phyloP scores from a whole-genome alignment of 2,888 invertebrate species.

The Mesorhabditis sp. region DNA sequence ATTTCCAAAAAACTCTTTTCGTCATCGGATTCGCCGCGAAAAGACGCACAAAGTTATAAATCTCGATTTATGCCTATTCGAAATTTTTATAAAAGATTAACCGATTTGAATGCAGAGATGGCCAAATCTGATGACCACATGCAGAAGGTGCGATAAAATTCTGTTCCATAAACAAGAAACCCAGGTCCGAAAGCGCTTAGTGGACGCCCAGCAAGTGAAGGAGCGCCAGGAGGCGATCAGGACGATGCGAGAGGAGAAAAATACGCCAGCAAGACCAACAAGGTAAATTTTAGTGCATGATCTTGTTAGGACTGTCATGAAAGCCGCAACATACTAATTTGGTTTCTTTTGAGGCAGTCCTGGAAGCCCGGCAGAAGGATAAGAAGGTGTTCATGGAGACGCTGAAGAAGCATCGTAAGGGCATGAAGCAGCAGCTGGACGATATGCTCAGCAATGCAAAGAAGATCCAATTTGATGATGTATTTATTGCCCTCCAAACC shows the following conservation, averaged over 20 bases:
- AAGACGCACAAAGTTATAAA: too few species aligned
- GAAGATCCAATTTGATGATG: conserved; percentile 31
- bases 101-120: conserved; percentile 99
- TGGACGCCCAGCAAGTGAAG: conserved; percentile 70
- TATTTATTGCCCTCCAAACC: background rate
- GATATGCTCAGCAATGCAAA: conserved; percentile 55
- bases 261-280: conserved; percentile 75
- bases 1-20: too few species aligned
- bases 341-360: conserved; percentile 26
- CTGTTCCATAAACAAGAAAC: background rate
- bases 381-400: conserved; percentile 87
- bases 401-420: conserved; percentile 76
- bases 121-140: conserved; percentile 93
- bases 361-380: conserved; percentile 77
- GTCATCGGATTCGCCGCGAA: too few species aligned
- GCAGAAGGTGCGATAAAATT: conserved; percentile 72
- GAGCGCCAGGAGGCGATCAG: conserved; percentile 84
- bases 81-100: too few species aligned
- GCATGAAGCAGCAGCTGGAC: conserved; percentile 56
- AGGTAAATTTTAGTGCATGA: background rate
- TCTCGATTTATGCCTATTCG: too few species aligned
- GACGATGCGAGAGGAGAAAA: conserved; percentile 85
- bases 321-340: background rate
- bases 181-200: conserved; percentile 43
- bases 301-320: background rate